Evolutionary conservation across 2,113 vertebrate species (phyloP).

Genomic region (Mobula birostris): DNA sequence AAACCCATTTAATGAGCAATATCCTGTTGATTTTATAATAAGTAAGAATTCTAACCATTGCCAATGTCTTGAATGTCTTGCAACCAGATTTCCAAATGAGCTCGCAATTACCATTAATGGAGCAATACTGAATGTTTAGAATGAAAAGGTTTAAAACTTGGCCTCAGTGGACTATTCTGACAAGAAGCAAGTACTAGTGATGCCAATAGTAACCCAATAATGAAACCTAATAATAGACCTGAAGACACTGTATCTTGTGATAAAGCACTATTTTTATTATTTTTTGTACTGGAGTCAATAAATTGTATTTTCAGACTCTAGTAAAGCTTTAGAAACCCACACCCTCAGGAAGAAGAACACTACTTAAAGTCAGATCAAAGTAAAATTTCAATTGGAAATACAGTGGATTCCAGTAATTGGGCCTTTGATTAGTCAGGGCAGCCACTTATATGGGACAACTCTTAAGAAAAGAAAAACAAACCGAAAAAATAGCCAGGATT

Average conservation of each 20-base stretch:
- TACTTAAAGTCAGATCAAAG: conserved; percentile 31
- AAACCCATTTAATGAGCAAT: background rate
- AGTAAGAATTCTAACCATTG: too few relatives aligned
- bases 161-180: background rate
- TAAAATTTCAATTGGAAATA: background rate
- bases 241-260: background rate
- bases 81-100: background rate
- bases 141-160: background rate
- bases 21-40: background rate
- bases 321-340: background rate
- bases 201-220: conserved; percentile 4
- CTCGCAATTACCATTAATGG: background rate
- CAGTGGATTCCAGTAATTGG: too few relatives aligned
- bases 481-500: too few relatives aligned
- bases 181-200: background rate
- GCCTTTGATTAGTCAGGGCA: too few relatives aligned
- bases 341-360: background rate
- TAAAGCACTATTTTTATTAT: background rate
- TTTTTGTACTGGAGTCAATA: background rate
- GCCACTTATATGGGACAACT: too few relatives aligned
- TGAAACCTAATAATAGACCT: background rate
- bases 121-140: background rate
- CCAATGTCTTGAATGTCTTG: too few relatives aligned
- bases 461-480: too few relatives aligned
- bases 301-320: conserved; percentile 12